phyloP scores from a whole-genome alignment of 23 tunicate species.

The Trididemnum clinides region DNA sequence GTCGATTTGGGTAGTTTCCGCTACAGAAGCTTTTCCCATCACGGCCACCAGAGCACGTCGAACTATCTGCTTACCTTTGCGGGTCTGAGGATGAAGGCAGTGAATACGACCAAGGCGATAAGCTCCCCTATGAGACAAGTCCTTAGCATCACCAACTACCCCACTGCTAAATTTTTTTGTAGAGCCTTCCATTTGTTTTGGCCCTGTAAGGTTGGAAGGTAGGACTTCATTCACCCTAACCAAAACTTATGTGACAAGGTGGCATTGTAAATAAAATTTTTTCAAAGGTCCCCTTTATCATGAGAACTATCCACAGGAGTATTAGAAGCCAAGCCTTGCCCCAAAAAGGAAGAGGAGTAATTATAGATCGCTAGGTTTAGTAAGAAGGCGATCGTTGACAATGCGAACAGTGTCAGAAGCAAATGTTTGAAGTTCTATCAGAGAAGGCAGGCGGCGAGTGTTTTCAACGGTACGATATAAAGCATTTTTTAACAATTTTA shows the following conservation, averaged over 20 bases:
- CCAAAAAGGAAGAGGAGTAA: constrained; percentile 26
- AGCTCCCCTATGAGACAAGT: too few species aligned
- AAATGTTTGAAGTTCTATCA: constrained; percentile 7
- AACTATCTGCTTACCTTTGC: too few species aligned
- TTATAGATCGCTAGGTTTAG: background rate
- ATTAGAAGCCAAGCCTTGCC: background rate
- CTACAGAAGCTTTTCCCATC: too few species aligned
- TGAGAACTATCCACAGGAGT: background rate
- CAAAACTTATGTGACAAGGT: background rate
- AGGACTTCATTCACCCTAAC: background rate
- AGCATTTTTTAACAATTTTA: background rate
- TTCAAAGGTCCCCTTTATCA: background rate
- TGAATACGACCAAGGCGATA: too few species aligned
- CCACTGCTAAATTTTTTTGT: too few species aligned
- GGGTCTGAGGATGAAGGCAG: too few species aligned
- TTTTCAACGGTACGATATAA: background rate
- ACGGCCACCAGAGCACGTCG: too few species aligned
- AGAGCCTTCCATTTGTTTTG: background rate
- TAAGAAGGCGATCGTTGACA: constrained; percentile 28
- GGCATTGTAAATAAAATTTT: background rate
- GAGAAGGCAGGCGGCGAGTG: background rate
- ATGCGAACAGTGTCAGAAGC: background rate
- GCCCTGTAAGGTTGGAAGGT: background rate
- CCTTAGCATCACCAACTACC: too few species aligned
- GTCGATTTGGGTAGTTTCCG: too few species aligned